phyloP scores from a whole-genome alignment of 2,113 vertebrate species.

The Aviceda subcristata region DNA sequence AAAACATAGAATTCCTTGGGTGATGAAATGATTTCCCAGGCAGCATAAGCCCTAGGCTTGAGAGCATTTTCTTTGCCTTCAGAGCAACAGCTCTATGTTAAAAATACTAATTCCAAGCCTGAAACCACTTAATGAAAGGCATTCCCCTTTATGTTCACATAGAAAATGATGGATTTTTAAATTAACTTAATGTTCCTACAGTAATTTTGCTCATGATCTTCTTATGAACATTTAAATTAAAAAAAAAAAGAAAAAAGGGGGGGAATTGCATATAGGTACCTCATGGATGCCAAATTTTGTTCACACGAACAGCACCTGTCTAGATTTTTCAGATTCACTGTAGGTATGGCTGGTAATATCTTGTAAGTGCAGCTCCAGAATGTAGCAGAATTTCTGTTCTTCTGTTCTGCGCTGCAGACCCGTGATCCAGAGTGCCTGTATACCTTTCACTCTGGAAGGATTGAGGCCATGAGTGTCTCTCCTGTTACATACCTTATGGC shows the following conservation, averaged over 20 bases:
- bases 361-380: background rate
- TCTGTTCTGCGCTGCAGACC: conserved; percentile 72
- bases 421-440: conserved; percentile 85
- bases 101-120: background rate
- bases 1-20: background rate
- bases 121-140: background rate
- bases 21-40: background rate
- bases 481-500: conserved; percentile 88
- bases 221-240: background rate
- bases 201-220: background rate
- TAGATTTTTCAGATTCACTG: background rate
- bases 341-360: background rate
- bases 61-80: background rate
- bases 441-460: conserved; percentile 83
- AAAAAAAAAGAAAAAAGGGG: background rate
- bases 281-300: background rate
- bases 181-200: background rate
- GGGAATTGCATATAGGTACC: background rate
- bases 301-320: background rate
- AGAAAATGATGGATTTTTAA: background rate
- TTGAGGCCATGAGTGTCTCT: conserved; percentile 82
- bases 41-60: background rate
- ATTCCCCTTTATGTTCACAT: background rate
- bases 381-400: background rate
- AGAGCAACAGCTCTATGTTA: background rate